Percentiles rank a stretch among this genome's conserved stretches.
phyloP scores from a whole-genome alignment of 2,888 invertebrate species.

The Smittia aterrima region DNA sequence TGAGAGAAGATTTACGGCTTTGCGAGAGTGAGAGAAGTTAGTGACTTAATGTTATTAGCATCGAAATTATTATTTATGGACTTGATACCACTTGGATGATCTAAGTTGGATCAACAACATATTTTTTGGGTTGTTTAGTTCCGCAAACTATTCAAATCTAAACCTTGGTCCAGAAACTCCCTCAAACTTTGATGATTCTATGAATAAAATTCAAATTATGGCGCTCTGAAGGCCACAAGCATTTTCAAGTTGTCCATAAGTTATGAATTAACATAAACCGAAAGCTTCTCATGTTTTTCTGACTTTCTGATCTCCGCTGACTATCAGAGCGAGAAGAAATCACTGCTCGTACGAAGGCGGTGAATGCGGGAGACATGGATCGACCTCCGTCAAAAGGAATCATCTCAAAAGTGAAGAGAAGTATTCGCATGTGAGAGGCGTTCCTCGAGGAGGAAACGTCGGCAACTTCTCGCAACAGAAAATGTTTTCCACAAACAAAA shows the following conservation, averaged over 20 bases:
- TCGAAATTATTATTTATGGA: slow-evolving; percentile 11
- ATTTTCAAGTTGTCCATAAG: no score
- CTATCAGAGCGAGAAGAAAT: neutral
- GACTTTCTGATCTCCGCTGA: no score
- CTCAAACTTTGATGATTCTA: no score
- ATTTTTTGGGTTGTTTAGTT: no score
- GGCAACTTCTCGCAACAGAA: neutral
- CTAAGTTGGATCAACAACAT: no score
- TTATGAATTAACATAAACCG: no score
- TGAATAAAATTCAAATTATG: no score
- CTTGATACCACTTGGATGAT: neutral
- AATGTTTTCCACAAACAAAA: neutral
- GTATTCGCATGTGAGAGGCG: neutral
- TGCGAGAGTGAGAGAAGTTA: no score
- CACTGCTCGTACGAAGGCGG: neutral
- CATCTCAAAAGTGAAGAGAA: neutral
- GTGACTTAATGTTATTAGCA: neutral
- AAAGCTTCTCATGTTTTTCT: no score
- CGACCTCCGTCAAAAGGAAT: slow-evolving; percentile 11
- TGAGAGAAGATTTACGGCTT: neutral
- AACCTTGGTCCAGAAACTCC: no score
- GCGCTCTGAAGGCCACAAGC: no score
- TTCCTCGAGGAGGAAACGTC: neutral
- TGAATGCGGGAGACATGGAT: neutral
- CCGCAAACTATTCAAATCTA: no score